Base-by-base conservation (phyloP, 2,888 invertebrate species). In the Pecten maximus region DNA sequence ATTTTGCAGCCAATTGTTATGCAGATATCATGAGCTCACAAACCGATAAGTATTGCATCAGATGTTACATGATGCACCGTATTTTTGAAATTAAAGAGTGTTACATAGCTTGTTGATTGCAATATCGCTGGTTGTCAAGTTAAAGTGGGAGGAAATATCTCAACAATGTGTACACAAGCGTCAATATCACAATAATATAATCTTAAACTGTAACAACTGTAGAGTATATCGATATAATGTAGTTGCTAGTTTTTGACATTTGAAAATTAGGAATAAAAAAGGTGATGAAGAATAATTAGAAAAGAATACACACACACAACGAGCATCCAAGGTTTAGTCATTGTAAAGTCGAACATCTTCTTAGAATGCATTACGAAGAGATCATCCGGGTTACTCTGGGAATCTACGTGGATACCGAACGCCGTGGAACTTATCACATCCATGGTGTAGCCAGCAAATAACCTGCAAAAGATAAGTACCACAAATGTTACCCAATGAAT, bases 361-460 rank as follows among this genome's bases (percentile, higher is more conserved):
- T 40, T 86, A 10, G 40, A 86, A 50, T 88, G 40, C 4, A 15
- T 16, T 4, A 90, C 40, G 48, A 90, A 90, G 16, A 35, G 40
- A 40, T 90, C 88, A 8, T 90, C n/a, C 35, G 88, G 74, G 44
- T 90, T 88, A 40, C n/a, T 44, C 44, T 90, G 88, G 28, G 90
- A 88, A 88, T 90, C 48, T 23, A 88, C 50, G 4, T 90, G 50
- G 28, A 90, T 88, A 28, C 90, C 90, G 40, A 90, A 90, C 2
- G 90, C 90, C 10, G 88, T 90, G 40, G 90, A 90, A 19, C 88
- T 74, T 39, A 90, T 88, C 4, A 90, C 90, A 86, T 90, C 90
- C 48, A 90, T 74, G 4, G 90, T 90, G 50, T 86, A 90, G 12
- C 90, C 74, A 0, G 88, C 90, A 44, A 88, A 88, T 16, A 88